Conservation (phyloP, 2,113 vertebrate genomes). For the Forbesichthys papilliferus region DNA sequence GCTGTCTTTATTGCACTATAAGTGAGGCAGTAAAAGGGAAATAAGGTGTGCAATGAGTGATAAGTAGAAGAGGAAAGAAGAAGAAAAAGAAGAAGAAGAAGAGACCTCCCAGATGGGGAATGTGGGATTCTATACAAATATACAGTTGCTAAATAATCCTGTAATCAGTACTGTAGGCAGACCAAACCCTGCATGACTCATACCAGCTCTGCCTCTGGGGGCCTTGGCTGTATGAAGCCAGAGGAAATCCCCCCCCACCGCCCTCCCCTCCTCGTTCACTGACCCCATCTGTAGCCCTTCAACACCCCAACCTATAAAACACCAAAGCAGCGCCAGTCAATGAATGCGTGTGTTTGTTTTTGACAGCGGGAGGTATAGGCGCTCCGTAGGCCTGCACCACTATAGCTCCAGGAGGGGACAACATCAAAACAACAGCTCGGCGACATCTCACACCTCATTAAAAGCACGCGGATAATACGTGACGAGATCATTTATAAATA, state of each 20-base stretch:
- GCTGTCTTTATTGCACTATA: background rate
- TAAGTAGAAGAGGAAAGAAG: conserved; percentile 5
- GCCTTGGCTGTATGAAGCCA: conserved; percentile 7
- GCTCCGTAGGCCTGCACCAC: background rate
- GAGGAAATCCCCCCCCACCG: conserved; percentile 18
- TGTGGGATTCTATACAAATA: conserved; percentile 16
- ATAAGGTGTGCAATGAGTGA: conserved; percentile 22
- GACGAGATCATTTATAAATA: no score
- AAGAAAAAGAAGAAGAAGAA: conserved; percentile 6
- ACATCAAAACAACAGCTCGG: conserved; percentile 61
- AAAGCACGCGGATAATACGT: no score
- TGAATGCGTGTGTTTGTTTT: conserved; percentile 79
- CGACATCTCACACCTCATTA: no score
- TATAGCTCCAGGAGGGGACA: conserved; percentile 54
- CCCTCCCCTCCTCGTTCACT: conserved; percentile 48
- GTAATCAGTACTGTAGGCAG: conserved; percentile 65
- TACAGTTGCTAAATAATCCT: conserved; percentile 74
- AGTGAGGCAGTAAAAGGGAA: background rate
- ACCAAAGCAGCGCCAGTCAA: conserved; percentile 82
- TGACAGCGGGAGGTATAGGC: conserved; percentile 43
- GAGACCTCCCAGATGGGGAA: background rate
- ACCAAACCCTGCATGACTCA: conserved; percentile 51
- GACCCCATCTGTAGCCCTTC: conserved; percentile 76
- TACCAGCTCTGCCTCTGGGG: conserved; percentile 48
- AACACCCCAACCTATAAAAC: conserved; percentile 82